Conservation (phyloP, 2,113 vertebrate species). For the Rhabdornis inornatus region DNA sequence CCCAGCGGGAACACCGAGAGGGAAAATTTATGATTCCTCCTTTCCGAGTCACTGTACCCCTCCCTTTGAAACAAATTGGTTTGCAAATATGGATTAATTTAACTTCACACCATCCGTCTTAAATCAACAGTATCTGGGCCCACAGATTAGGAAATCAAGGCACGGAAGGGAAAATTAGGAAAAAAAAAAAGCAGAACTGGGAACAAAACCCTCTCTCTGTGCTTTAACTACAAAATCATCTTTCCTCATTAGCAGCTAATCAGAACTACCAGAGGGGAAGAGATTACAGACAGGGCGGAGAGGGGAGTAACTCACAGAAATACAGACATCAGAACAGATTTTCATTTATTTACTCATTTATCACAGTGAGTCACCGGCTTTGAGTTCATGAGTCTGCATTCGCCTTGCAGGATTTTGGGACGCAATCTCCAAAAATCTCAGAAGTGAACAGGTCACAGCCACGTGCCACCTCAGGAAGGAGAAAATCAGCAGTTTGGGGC, state of each 20-base stretch:
- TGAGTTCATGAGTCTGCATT: not conserved
- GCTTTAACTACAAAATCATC: constrained; percentile 43
- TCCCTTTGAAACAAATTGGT: not conserved
- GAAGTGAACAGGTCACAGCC: not conserved
- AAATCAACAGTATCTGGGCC: not conserved
- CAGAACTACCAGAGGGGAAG: constrained; percentile 43
- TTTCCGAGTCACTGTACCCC: not conserved
- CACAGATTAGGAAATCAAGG: not conserved
- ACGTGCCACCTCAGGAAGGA: not conserved
- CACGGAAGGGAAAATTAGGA: not conserved
- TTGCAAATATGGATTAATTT: not conserved
- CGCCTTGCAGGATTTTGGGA: not conserved
- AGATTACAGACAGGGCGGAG: constrained; percentile 26
- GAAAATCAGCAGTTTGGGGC: not conserved
- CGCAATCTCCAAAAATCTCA: not conserved
- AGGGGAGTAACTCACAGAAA: constrained; percentile 25
- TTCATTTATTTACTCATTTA: not conserved
- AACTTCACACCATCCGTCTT: not conserved
- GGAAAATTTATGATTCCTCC: not conserved
- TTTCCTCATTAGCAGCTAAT: constrained; percentile 50
- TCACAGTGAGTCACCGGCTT: not conserved
- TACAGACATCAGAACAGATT: constrained; percentile 34
- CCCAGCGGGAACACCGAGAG: fast-evolving
- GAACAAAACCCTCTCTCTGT: not conserved
- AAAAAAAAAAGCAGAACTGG: not conserved